A percentile compares a stretch with the other conserved stretches of the same genome.
phyloP scores from a whole-genome alignment of 2,113 vertebrate species.

The Tragelaphus strepsiceros region DNA sequence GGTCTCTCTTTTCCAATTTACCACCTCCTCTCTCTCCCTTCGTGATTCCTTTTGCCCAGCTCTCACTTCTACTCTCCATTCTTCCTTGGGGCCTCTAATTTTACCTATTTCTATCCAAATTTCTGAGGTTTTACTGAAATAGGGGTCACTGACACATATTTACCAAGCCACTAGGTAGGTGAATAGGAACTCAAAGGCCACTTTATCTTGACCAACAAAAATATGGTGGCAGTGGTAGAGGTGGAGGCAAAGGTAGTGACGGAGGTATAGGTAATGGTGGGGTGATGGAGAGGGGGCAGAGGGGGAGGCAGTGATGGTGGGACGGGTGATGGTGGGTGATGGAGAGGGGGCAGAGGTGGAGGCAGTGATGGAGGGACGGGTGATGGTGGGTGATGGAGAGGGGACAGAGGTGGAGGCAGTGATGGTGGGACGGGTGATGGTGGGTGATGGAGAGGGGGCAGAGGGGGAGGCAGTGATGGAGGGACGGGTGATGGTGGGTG shows the following conservation, averaged over 20 bases:
- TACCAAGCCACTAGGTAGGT: background rate
- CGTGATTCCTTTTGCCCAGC: background rate
- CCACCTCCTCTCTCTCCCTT: background rate
- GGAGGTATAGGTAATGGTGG: accelerated
- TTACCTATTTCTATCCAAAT: background rate
- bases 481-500: too few relatives aligned
- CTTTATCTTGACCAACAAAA: background rate
- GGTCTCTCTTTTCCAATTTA: background rate
- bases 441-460: too few relatives aligned
- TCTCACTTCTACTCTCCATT: background rate
- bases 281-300: background rate
- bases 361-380: background rate
- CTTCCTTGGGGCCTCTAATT: background rate
- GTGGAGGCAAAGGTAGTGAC: too few relatives aligned
- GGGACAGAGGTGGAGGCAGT: too few relatives aligned
- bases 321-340: too few relatives aligned
- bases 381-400: too few relatives aligned
- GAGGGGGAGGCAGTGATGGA: too few relatives aligned
- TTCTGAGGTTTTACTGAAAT: background rate
- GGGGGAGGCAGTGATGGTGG: background rate
- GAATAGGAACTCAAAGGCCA: background rate
- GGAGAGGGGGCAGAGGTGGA: too few relatives aligned
- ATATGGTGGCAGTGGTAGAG: background rate
- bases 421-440: accelerated
- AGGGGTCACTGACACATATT: background rate